Evolutionary conservation across 2,113 vertebrate genomes (phyloP), one percentile per base, ranked within the genome.

Genomic region (Seriola quinqueradiata): DNA sequence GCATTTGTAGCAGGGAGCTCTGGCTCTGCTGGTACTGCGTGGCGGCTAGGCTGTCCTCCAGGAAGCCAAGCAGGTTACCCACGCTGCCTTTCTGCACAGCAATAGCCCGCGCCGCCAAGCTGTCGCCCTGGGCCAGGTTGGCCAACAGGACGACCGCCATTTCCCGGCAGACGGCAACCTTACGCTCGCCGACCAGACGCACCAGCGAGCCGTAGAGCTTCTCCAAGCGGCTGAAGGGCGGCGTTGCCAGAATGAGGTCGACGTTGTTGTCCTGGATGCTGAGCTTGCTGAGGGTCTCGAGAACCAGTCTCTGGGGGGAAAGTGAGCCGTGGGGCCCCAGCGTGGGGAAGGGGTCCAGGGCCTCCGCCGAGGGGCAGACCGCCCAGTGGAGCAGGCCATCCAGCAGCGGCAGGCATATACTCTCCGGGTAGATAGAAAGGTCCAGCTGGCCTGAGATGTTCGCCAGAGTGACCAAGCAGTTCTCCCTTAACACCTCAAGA

Each of bases 191-290:
- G 12, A 99, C 96, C 94, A 99, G 96, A 63, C 98, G 96, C 95
- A 99, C 98, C 90, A 99, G 94, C 42, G 96, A 97, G 95, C 97
- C 95, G 85, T 97, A 99, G 84, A 99, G 96, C 95, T 98, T 98
- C 96, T 99, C 98, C 94, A 99, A 75, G 76, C 98, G 98, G 93
- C 97, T 97, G 94, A 99, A 98, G 2, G 98, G 98, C 0, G 98
- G 98, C 9, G 98, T 99, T 55, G 98, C 98, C 28, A 99, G 95
- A 89, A 99, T 99, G 94, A 99, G 96, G 96, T 99, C 98, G 87
- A 99, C 98, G 23, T 99, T 99, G 97, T 97, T 98, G 96, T 99
- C 98, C 96, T 99, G 98, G 96, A 99, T 98, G 96, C 98, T 99
- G 94, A 99, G 97, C 95, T 99, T 99, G 95, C 98, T 99, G 93